Percentiles rank a stretch among this genome's conserved stretches.
These are phyloP conservation scores for Corythoichthys haematopterus DNA, from an alignment of 2,113 vertebrate genomes.

Conservation along the genomic window DNA sequence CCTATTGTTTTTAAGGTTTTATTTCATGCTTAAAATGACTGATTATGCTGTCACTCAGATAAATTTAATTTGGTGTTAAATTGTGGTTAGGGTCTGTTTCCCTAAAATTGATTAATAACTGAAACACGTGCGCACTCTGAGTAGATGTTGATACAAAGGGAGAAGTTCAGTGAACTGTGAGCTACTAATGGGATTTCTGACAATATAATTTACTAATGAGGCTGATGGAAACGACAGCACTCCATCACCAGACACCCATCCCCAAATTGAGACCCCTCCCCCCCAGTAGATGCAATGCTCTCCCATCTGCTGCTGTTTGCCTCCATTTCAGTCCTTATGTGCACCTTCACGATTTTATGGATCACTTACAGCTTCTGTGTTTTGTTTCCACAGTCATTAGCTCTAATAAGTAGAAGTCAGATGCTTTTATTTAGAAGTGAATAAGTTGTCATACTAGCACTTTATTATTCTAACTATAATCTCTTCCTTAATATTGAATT, in stretches of 20 bases:
- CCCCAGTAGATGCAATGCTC: neutral
- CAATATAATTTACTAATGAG: slow-evolving; percentile 54
- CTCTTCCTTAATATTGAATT: neutral
- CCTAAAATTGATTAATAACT: too few species aligned
- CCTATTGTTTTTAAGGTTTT: too few species aligned
- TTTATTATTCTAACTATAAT: neutral
- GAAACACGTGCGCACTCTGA: neutral
- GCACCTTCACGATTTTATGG: slow-evolving; percentile 9
- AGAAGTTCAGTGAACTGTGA: slow-evolving; percentile 52
- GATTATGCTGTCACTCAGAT: too few species aligned
- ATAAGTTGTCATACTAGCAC: neutral
- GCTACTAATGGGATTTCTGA: slow-evolving; percentile 53
- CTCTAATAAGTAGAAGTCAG: slow-evolving; percentile 4
- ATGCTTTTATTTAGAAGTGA: neutral
- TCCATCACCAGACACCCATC: slow-evolving; percentile 33
- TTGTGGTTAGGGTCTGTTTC: too few species aligned
- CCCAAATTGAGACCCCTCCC: neutral
- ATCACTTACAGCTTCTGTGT: neutral
- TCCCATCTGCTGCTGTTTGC: slow-evolving; percentile 37
- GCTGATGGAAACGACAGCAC: slow-evolving; percentile 40
- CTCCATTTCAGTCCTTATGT: slow-evolving; percentile 2
- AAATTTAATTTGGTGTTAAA: too few species aligned
- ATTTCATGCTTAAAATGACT: too few species aligned
- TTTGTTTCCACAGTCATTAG: slow-evolving; percentile 4
- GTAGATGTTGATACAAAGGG: slow-evolving; percentile 38